These are phyloP conservation scores for Phania funesta DNA, from an alignment of 2,888 invertebrate genomes.

Conservation along the genomic window DNA sequence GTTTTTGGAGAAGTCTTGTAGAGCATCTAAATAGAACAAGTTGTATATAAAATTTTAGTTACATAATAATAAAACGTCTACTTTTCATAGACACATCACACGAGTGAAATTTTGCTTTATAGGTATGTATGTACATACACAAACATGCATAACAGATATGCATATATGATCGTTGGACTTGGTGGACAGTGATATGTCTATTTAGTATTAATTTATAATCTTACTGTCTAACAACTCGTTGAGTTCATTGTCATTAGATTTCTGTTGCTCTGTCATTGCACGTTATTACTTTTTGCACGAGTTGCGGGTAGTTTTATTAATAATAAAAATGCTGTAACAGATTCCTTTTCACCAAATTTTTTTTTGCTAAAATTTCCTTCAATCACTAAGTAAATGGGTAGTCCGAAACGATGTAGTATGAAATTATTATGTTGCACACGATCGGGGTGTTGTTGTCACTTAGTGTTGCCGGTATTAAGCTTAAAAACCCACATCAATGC, in stretches of 20 bases:
- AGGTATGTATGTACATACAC: background rate
- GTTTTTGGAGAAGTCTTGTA: slow-evolving; percentile 82
- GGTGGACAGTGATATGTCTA: background rate
- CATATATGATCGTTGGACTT: slow-evolving; percentile 47
- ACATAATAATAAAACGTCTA: slow-evolving; percentile 55
- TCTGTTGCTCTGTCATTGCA: slow-evolving; percentile 74
- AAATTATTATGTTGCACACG: slow-evolving; percentile 33
- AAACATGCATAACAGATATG: too few species aligned
- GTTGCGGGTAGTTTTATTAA: background rate
- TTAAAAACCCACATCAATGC: background rate
- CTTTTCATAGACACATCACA: background rate
- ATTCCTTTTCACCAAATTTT: slow-evolving; percentile 25
- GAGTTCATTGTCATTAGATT: slow-evolving; percentile 84
- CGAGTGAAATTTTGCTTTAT: background rate
- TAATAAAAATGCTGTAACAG: slow-evolving; percentile 21
- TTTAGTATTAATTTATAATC: slow-evolving; percentile 51
- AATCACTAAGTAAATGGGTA: slow-evolving; percentile 21
- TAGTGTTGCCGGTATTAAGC: slow-evolving; percentile 15
- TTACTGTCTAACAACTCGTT: slow-evolving; percentile 89
- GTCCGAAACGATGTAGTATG: slow-evolving; percentile 31
- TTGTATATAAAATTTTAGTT: slow-evolving; percentile 1
- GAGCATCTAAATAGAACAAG: slow-evolving; percentile 82
- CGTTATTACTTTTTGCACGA: slow-evolving; percentile 47
- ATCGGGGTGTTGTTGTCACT: slow-evolving; percentile 30
- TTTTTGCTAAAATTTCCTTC: slow-evolving; percentile 19